Percentiles rank a stretch among this genome's conserved stretches.
phyloP scores from a whole-genome alignment of 1,140 invertebrate species.

The Maconellicoccus hirsutus region DNA sequence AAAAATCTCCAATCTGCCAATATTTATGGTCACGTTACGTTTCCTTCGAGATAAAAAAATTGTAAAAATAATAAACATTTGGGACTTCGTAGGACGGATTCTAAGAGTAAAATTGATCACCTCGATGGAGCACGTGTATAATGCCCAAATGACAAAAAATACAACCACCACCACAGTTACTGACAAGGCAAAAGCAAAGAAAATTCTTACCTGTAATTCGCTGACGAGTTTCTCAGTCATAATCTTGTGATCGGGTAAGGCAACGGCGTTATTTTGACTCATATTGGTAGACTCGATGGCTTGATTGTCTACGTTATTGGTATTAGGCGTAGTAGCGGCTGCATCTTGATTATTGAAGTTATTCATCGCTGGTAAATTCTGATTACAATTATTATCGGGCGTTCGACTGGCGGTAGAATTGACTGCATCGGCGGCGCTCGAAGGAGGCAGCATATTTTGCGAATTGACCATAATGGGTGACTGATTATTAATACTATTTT shows the following conservation, averaged over 20 bases:
- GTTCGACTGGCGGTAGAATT: background rate
- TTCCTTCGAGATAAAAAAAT: too few relatives aligned
- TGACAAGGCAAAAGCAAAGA: too few relatives aligned
- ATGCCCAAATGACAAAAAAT: too few relatives aligned
- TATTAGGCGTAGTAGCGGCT: background rate
- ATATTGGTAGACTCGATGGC: slow-evolving; percentile 13
- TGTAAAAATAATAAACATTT: too few relatives aligned
- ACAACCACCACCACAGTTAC: too few relatives aligned
- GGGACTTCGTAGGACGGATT: too few relatives aligned
- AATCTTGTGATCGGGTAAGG: slow-evolving; percentile 29
- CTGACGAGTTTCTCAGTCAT: slow-evolving; percentile 33
- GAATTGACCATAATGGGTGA: background rate
- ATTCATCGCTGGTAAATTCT: background rate
- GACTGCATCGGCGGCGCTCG: background rate
- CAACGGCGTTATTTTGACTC: slow-evolving; percentile 22
- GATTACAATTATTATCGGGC: slow-evolving; percentile 4
- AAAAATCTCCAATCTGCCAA: too few relatives aligned
- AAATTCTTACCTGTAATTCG: slow-evolving; percentile 32
- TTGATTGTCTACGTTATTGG: background rate
- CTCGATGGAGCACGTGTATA: too few relatives aligned
- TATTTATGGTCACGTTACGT: too few relatives aligned
- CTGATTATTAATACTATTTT: background rate
- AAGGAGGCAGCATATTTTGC: background rate
- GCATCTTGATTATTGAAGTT: background rate
- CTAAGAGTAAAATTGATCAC: too few relatives aligned